Percentiles rank a stretch among this genome's conserved stretches.
phyloP scores from a whole-genome alignment of 2,797 vertebrate species.

The Prionace glauca region DNA sequence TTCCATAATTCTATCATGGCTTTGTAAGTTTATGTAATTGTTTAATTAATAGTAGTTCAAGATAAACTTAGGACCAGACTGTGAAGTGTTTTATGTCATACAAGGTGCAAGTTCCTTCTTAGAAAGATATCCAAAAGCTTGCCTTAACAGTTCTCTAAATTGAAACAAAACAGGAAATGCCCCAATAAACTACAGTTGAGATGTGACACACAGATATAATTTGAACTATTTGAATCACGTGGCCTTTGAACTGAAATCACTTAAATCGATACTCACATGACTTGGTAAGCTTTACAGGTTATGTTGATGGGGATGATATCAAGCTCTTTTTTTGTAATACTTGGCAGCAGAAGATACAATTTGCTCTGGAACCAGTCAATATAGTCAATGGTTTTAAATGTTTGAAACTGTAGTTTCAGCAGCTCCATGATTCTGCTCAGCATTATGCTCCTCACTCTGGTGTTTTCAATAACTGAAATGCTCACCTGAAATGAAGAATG shows the following conservation, averaged over 20 bases:
- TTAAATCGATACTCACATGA: constrained; percentile 42
- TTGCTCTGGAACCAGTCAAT: constrained; percentile 41
- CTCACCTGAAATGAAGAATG: constrained; percentile 40
- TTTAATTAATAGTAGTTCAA: neutral
- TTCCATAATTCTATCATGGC: too few relatives aligned
- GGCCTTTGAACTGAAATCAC: too few relatives aligned
- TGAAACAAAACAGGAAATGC: neutral
- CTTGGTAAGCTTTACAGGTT: constrained; percentile 43
- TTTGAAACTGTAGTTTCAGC: neutral
- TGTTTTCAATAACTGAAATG: constrained; percentile 41
- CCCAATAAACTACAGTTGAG: neutral
- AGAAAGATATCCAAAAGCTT: too few relatives aligned
- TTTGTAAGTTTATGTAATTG: neutral
- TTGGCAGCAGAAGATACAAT: constrained; percentile 42
- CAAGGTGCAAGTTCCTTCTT: neutral
- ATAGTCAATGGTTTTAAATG: constrained; percentile 35
- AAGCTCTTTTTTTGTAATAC: constrained; percentile 35
- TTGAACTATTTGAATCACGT: too few relatives aligned
- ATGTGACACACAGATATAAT: too few relatives aligned
- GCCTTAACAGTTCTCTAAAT: neutral
- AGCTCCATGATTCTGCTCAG: constrained; percentile 40
- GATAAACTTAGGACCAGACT: neutral
- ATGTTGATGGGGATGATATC: constrained; percentile 33
- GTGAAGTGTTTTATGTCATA: neutral
- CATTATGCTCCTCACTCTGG: constrained; percentile 37